Evolutionary conservation across 2,113 vertebrate species (phyloP), one percentile per base, ranked within the genome.

Genomic region (Malaclemys terrapin): DNA sequence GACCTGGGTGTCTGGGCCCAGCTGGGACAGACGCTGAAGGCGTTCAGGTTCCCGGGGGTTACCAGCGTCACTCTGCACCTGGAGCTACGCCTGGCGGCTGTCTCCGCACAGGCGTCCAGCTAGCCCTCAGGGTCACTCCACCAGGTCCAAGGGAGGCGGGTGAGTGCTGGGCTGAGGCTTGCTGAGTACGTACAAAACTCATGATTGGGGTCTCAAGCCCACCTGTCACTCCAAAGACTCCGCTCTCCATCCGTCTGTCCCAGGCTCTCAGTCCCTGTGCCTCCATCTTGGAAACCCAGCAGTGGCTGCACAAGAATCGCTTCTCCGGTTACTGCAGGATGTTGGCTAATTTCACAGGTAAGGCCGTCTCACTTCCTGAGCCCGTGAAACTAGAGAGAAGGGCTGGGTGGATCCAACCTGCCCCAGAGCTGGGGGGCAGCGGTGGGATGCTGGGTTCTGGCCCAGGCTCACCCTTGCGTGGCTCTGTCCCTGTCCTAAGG

Each of bases 221-320:
- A 76, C 11, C 38, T 59, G 38, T 62, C 22, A 29, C 42, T 19
- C 20, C 13, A 19, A 27, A 24, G 22, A 24, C 65, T 80, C 8
- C 12, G 10, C 17, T 1, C 5, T 89, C 47, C 88, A 31, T 50
- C 83, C 82, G 42, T 59, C 83, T 86, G 47, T 45, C 69, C 35
- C 96, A 96, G 96, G 91, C 84, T 52, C 95, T 96, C 85, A 97
- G 81, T 78, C 95, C 97, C 22, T 94, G 88, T 20, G 93, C 96
- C 25, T 97, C 97, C 85, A 96, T 97, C 27, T 79, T 88, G 87
- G 97, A 98, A 72, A 98, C 94, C 2, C 97, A 97, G 91, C 97
- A 97, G 80, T 98, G 98, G 97, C 79, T 97, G n/a, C 84, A 94
- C 78, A n/a, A 24, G 25, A 93, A 94, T 53, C 31, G 87, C 72